Percentiles rank a stretch among this genome's conserved stretches.
Conservation (phyloP, 2,113 vertebrate genomes). For the Myotis yumanensis region DNA sequence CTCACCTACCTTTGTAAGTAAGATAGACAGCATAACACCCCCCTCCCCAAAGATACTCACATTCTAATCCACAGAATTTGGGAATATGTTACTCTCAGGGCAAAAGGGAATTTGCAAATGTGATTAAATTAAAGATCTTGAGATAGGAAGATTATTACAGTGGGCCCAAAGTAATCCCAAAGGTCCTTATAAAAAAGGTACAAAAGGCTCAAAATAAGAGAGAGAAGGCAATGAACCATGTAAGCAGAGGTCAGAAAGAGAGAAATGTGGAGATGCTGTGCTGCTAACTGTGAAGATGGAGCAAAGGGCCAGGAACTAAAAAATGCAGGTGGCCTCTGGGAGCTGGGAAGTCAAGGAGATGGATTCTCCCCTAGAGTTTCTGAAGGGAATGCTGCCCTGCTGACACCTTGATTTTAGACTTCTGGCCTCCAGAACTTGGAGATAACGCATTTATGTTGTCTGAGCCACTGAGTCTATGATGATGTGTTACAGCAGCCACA, state of each 20-base stretch:
- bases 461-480: background rate
- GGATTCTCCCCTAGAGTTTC: background rate
- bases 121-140: background rate
- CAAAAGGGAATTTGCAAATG: background rate
- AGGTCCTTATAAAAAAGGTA: background rate
- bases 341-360: background rate
- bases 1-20: background rate
- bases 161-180: background rate
- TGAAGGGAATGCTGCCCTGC: background rate
- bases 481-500: background rate
- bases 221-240: background rate
- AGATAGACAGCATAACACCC: background rate
- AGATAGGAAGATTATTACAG: background rate
- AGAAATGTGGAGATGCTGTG: background rate
- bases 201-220: background rate
- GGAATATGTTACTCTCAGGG: background rate
- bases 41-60: background rate
- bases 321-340: background rate
- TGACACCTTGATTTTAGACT: background rate
- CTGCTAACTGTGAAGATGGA: background rate
- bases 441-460: background rate
- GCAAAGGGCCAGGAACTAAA: background rate
- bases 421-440: background rate
- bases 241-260: background rate
- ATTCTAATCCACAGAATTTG: background rate